Conservation (phyloP, 2,888 invertebrate genomes). For the Ptilodon capucinus region DNA sequence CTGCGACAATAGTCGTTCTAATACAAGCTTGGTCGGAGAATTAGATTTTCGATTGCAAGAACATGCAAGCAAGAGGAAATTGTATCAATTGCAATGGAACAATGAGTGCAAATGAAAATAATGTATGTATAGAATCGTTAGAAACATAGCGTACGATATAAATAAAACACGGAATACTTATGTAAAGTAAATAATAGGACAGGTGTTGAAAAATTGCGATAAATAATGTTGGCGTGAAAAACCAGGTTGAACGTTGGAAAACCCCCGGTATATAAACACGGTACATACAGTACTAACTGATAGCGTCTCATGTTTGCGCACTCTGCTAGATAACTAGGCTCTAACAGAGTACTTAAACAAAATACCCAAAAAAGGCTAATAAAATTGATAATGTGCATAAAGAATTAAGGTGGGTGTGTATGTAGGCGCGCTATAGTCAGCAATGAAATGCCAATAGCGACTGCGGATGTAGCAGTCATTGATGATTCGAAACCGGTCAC, state of each 20-base stretch:
- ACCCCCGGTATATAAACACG: constrained; percentile 44
- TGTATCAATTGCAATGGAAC: no score
- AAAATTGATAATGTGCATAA: background rate
- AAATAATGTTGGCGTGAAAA: constrained; percentile 33
- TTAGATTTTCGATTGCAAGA: no score
- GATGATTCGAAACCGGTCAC: background rate
- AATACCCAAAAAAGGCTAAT: background rate
- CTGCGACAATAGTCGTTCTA: no score
- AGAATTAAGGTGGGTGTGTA: background rate
- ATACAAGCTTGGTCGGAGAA: no score
- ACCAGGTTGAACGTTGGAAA: constrained; percentile 55
- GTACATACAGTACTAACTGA: constrained; percentile 23
- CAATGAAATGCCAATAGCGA: no score
- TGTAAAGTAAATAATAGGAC: background rate
- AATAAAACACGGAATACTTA: no score
- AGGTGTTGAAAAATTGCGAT: constrained; percentile 23
- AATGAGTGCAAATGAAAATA: no score
- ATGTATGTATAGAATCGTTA: no score
- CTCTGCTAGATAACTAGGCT: constrained; percentile 17
- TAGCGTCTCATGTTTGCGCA: constrained; percentile 21
- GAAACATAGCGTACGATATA: no score
- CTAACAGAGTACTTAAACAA: constrained; percentile 6
- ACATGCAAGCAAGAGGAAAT: no score
- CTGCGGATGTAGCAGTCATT: background rate
- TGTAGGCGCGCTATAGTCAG: no score